These are phyloP conservation scores for Bambusicola thoracicus DNA, from an alignment of 2,113 vertebrate species.

Conservation along the genomic window DNA sequence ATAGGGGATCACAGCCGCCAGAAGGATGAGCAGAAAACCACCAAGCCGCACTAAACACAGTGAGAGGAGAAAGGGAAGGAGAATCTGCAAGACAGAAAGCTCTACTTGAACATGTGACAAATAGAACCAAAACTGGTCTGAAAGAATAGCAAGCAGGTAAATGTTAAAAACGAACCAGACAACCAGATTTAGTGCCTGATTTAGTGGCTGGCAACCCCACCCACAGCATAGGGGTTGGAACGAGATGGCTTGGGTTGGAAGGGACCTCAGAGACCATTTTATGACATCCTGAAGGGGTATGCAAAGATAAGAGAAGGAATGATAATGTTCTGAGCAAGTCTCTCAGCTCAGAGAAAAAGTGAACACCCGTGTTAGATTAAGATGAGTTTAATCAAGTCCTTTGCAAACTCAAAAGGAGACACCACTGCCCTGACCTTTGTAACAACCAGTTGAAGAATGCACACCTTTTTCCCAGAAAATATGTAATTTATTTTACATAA, in stretches of 20 bases:
- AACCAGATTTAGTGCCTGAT: too few species aligned
- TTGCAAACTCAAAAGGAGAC: not conserved
- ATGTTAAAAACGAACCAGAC: not conserved
- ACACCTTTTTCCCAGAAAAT: not conserved
- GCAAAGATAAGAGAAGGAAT: not conserved
- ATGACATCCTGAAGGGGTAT: not conserved
- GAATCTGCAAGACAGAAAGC: not conserved
- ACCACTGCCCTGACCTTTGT: not conserved
- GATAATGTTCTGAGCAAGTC: not conserved
- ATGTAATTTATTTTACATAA: not conserved
- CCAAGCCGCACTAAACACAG: not conserved
- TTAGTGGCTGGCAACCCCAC: too few species aligned
- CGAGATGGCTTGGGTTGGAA: too few species aligned
- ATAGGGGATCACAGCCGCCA: rapidly evolving
- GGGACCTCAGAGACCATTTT: too few species aligned
- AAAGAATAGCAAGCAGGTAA: not conserved
- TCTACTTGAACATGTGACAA: rapidly evolving
- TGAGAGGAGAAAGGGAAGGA: not conserved
- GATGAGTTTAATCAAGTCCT: not conserved
- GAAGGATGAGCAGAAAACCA: not conserved
- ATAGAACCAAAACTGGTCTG: not conserved
- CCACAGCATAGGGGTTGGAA: too few species aligned
- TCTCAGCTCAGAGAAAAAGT: not conserved
- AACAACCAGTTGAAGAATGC: not conserved
- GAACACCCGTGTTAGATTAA: not conserved